Conservation (phyloP, 2,797 vertebrate species). For the Parauchenoglanis ngamensis region DNA sequence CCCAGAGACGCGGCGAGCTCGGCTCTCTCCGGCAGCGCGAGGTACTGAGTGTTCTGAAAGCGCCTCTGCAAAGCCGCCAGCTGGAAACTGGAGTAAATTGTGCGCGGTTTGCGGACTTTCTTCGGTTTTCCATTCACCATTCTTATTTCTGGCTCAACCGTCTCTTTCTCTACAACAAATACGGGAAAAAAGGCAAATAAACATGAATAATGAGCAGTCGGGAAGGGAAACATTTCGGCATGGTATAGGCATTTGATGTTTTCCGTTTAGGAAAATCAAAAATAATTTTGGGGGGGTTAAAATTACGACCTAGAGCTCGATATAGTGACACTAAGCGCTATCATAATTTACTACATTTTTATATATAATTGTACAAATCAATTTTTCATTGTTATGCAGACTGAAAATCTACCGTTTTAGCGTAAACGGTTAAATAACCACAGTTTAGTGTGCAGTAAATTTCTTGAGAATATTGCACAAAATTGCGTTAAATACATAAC, state of each 20-base stretch:
- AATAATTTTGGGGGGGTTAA: neutral
- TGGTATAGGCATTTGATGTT: neutral
- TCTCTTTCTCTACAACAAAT: conserved; percentile 86
- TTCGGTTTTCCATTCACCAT: conserved; percentile 99
- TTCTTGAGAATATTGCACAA: neutral
- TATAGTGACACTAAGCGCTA: neutral
- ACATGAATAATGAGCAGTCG: neutral
- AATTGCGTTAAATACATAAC: conserved; percentile 1
- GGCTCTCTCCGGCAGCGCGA: conserved; percentile 95
- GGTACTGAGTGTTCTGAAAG: conserved; percentile 98
- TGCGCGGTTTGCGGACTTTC: conserved; percentile 96
- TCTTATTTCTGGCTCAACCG: conserved; percentile 91
- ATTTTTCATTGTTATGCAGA: neutral
- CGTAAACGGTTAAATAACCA: neutral
- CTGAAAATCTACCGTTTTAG: neutral
- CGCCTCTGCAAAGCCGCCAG: conserved; percentile 93
- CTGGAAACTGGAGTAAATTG: conserved; percentile 99
- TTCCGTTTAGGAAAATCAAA: neutral
- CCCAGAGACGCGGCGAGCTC: conserved; percentile 95
- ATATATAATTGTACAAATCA: neutral
- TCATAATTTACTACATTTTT: neutral
- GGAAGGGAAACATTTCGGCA: neutral
- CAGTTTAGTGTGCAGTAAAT: neutral
- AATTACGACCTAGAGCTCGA: neutral
- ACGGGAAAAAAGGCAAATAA: conserved; percentile 35